A percentile compares a stretch with the other conserved stretches of the same genome.
These are phyloP conservation scores for Rhodinocichla rosea DNA, from an alignment of 2,113 vertebrate species.

Conservation along the genomic window DNA sequence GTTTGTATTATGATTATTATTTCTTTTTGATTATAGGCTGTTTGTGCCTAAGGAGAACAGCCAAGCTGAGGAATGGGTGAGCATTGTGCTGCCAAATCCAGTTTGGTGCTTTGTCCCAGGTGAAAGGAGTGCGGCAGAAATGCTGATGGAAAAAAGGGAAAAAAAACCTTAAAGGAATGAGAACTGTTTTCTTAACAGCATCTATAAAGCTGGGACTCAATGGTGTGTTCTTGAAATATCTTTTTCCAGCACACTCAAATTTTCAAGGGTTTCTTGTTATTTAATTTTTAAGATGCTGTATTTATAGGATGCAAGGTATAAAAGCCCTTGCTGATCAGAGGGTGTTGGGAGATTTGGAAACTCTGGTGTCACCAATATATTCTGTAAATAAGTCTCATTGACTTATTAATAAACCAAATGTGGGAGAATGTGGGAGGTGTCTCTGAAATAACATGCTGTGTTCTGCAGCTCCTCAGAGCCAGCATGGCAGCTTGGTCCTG, in stretches of 20 bases:
- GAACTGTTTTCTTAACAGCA: neutral
- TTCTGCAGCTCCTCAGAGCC: neutral
- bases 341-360: neutral
- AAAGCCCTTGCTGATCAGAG: neutral
- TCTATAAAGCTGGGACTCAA: neutral
- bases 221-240: neutral
- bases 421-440: slow-evolving; percentile 18
- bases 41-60: neutral
- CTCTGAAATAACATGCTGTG: neutral
- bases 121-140: neutral
- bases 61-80: neutral
- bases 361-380: neutral
- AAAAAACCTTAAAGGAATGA: neutral
- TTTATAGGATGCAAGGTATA: neutral
- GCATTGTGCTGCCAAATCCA: neutral
- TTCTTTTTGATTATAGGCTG: neutral
- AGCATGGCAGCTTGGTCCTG: neutral
- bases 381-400: neutral
- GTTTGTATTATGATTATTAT: neutral
- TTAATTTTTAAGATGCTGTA: neutral
- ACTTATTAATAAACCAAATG: neutral
- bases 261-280: neutral
- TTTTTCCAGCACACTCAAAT: neutral
- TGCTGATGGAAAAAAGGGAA: neutral
- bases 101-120: neutral